These are phyloP conservation scores for Drosophila rufa DNA, from an alignment of 1,140 invertebrate genomes.

Conservation along the genomic window DNA sequence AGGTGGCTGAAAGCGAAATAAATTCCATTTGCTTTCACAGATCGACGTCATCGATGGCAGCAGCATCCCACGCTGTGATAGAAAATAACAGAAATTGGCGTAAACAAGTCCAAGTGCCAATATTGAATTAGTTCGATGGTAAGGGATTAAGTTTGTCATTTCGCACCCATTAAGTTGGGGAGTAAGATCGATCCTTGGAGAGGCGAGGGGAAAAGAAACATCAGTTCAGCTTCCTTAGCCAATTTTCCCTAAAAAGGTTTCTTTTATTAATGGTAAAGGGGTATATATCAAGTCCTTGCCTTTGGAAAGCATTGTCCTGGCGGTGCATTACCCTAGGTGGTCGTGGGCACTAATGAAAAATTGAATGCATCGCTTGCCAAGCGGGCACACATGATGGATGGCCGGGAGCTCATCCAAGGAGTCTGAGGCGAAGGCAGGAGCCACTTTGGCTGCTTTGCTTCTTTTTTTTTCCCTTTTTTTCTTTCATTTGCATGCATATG, in stretches of 20 bases:
- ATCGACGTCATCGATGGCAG: constrained; percentile 33
- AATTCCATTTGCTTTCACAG: constrained; percentile 15
- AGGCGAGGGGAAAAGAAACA: background rate
- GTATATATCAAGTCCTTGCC: background rate
- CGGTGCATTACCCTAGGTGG: constrained; percentile 24
- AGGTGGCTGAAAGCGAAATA: constrained; percentile 18
- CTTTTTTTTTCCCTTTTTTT: constrained; percentile 40
- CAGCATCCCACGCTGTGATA: constrained; percentile 26
- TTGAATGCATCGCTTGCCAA: constrained; percentile 59
- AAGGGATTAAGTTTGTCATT: constrained; percentile 11
- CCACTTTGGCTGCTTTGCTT: constrained; percentile 37
- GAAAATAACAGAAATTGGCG: constrained; percentile 12
- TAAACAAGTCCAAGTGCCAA: constrained; percentile 34
- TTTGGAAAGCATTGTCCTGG: background rate
- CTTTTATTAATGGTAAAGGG: too few species aligned
- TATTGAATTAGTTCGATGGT: constrained; percentile 29
- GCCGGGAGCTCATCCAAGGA: constrained; percentile 12
- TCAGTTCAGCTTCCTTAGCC: background rate
- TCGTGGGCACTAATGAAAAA: constrained; percentile 46
- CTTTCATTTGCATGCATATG: constrained; percentile 60
- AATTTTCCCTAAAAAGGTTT: too few species aligned
- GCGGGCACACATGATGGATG: constrained; percentile 47
- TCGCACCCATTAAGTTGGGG: background rate
- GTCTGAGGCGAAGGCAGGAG: constrained; percentile 24
- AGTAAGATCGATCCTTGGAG: background rate